Evolutionary conservation across 2,113 vertebrate species (phyloP).

Genomic region (Ctenomys sociabilis): DNA sequence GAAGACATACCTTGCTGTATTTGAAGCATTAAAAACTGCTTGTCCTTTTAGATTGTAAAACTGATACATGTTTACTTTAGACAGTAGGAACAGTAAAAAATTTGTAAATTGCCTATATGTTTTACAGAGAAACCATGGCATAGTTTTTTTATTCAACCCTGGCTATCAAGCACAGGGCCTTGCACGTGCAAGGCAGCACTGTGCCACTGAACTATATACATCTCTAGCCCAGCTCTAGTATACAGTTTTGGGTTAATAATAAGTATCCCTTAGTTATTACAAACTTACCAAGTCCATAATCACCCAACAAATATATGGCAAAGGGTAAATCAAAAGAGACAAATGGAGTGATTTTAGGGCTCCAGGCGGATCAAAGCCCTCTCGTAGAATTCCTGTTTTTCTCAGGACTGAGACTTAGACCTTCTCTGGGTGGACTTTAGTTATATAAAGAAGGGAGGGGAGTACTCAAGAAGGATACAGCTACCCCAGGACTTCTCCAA

Average conservation of each 20-base stretch:
- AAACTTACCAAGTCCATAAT: too few species aligned
- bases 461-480: too few species aligned
- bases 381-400: too few species aligned
- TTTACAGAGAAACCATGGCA: not conserved
- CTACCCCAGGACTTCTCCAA: too few species aligned
- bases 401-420: too few species aligned
- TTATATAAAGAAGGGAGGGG: too few species aligned
- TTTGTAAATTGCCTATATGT: not conserved
- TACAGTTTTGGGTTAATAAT: not conserved
- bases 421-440: too few species aligned
- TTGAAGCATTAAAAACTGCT: not conserved
- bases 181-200: not conserved
- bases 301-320: too few species aligned
- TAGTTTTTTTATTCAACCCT: not conserved
- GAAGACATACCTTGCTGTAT: not conserved
- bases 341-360: too few species aligned
- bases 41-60: conserved; percentile 19
- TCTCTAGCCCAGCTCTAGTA: not conserved
- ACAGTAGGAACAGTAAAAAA: not conserved
- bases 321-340: too few species aligned
- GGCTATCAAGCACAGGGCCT: not conserved
- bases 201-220: not conserved
- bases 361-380: too few species aligned
- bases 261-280: too few species aligned
- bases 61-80: not conserved